These are phyloP conservation scores for Spinus pinus DNA, from an alignment of 2,797 vertebrate genomes.

Conservation along the genomic window DNA sequence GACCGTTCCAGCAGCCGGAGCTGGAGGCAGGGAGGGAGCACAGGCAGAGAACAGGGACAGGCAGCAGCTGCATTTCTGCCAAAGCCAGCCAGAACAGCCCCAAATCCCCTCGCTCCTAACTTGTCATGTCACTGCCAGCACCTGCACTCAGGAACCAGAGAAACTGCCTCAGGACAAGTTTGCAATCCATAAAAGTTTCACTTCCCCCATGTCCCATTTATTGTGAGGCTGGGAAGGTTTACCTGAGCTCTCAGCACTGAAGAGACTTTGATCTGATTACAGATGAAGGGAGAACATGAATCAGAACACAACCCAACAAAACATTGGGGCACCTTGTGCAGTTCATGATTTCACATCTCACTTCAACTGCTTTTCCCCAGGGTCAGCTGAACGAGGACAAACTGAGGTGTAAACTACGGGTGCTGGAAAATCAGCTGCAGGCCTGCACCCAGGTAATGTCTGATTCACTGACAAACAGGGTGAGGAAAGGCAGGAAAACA, in stretches of 20 bases:
- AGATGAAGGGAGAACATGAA: neutral
- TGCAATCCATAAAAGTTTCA: neutral
- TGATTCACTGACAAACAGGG: neutral
- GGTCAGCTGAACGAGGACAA: conserved; percentile 89
- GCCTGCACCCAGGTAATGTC: conserved; percentile 86
- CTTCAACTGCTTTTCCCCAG: conserved; percentile 66
- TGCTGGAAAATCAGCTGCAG: conserved; percentile 89
- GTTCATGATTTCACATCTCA: neutral
- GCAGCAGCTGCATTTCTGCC: neutral
- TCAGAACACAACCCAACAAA: neutral
- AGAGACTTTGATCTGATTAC: neutral
- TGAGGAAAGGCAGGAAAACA: neutral
- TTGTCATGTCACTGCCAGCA: neutral
- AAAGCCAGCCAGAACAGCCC: neutral
- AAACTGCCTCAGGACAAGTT: neutral
- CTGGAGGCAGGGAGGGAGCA: neutral
- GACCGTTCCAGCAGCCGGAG: neutral
- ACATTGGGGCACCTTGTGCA: fast-evolving
- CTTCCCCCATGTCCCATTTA: neutral
- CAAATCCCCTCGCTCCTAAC: neutral
- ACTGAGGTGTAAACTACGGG: conserved; percentile 84
- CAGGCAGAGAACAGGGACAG: neutral
- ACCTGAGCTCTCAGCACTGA: neutral
- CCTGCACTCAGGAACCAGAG: neutral
- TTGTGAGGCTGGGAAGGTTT: fast-evolving